Evolutionary conservation across 53 echinoderm and acorn worm species (phyloP).

Genomic region (Luidia sarsii): DNA sequence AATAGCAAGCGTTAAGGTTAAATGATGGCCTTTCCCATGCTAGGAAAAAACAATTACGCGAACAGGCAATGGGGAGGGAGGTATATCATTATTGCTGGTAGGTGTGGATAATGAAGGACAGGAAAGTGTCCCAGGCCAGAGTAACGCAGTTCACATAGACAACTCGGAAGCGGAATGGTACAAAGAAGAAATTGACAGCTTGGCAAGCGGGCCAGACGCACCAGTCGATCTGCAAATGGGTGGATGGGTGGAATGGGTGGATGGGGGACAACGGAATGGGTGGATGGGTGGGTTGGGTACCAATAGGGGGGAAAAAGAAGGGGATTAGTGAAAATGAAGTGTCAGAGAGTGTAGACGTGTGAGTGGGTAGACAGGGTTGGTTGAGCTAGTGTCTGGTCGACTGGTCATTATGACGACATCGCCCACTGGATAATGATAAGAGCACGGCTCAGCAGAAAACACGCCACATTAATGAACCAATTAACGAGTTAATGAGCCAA

Average conservation of each 20-base stretch:
- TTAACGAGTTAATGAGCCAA: too few relatives aligned
- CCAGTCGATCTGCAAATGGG: slow-evolving; percentile 82
- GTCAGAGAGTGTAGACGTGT: not conserved
- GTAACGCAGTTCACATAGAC: slow-evolving; percentile 86
- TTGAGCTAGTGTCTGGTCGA: too few relatives aligned
- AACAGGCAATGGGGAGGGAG: too few relatives aligned
- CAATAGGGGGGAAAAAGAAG: not conserved
- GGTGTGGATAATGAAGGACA: slow-evolving; percentile 85
- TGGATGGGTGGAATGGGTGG: not conserved
- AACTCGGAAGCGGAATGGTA: slow-evolving; percentile 74
- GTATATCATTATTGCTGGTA: slow-evolving; percentile 36
- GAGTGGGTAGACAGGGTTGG: not conserved
- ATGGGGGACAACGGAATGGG: not conserved
- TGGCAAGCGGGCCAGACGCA: slow-evolving; percentile 92
- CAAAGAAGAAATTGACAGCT: slow-evolving; percentile 86
- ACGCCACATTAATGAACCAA: too few relatives aligned
- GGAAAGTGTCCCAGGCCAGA: slow-evolving; percentile 86
- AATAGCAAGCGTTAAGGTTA: too few relatives aligned
- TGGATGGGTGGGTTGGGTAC: not conserved
- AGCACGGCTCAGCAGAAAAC: too few relatives aligned
- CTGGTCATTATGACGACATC: too few relatives aligned
- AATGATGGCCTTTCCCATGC: too few relatives aligned
- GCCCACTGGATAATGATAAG: too few relatives aligned
- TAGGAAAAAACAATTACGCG: too few relatives aligned
- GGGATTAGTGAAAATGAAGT: not conserved